These are phyloP conservation scores for Unio delphinus DNA, from an alignment of 2,888 invertebrate genomes.

Conservation along the genomic window DNA sequence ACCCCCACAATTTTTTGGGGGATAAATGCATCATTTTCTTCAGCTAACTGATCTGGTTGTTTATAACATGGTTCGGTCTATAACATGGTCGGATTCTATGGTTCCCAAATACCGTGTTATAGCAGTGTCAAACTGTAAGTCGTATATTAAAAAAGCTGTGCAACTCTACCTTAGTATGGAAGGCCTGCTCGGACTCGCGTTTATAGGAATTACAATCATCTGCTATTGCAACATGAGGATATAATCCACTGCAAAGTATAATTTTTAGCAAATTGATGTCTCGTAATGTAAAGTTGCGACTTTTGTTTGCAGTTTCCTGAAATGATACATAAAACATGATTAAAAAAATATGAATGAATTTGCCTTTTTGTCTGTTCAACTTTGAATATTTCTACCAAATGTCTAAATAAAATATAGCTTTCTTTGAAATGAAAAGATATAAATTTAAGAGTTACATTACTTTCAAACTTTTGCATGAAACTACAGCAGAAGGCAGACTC, in stretches of 20 bases:
- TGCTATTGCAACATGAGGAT: constrained; percentile 94
- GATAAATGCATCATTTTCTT: too few relatives aligned
- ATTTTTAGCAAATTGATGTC: constrained; percentile 72
- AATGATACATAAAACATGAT: constrained; percentile 3
- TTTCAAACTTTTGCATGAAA: too few relatives aligned
- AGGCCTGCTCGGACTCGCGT: constrained; percentile 74
- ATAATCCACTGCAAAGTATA: constrained; percentile 91
- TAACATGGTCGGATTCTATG: too few relatives aligned
- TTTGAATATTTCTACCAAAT: too few relatives aligned
- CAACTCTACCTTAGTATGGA: constrained; percentile 71
- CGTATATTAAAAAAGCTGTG: constrained; percentile 67
- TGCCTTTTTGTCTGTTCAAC: neutral
- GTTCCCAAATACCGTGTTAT: too few relatives aligned
- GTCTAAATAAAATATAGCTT: too few relatives aligned
- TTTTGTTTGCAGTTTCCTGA: constrained; percentile 61
- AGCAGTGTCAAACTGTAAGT: constrained; percentile 61
- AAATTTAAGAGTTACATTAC: too few relatives aligned
- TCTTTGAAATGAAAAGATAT: too few relatives aligned
- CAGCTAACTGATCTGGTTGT: too few relatives aligned
- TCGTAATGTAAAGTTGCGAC: constrained; percentile 59
- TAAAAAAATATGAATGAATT: neutral
- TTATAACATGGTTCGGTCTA: too few relatives aligned
- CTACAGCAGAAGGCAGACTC: too few relatives aligned
- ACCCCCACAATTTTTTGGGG: too few relatives aligned
- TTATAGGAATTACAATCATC: constrained; percentile 95